phyloP scores from a whole-genome alignment of 2,113 vertebrate species.

The Panthera uncia region DNA sequence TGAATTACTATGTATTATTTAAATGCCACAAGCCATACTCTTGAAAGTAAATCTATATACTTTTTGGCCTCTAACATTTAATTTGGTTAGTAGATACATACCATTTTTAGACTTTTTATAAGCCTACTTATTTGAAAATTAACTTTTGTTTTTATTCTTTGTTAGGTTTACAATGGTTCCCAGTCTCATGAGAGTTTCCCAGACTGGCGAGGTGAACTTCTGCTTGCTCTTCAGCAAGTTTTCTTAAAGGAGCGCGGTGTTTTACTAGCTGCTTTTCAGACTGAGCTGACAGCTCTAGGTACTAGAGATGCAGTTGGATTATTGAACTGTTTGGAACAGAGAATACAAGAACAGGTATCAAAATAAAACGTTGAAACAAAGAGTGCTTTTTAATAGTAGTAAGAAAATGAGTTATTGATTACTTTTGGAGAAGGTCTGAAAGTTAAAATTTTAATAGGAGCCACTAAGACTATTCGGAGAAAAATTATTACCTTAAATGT shows the following conservation, averaged over 20 bases:
- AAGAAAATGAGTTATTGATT: background rate
- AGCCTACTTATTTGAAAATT: constrained; percentile 28
- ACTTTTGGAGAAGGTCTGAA: constrained; percentile 8
- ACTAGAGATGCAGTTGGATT: constrained; percentile 86
- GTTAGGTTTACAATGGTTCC: constrained; percentile 75
- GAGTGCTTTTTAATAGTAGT: background rate
- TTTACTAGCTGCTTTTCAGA: constrained; percentile 88
- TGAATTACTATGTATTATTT: constrained; percentile 19
- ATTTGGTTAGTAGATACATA: background rate
- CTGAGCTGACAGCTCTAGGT: constrained; percentile 87
- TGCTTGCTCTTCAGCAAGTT: constrained; percentile 90
- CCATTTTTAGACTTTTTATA: background rate
- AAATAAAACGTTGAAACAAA: constrained; percentile 35
- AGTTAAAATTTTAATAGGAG: constrained; percentile 20
- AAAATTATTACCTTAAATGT: constrained; percentile 17
- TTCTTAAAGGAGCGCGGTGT: constrained; percentile 89
- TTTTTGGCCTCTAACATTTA: background rate
- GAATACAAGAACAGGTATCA: constrained; percentile 92
- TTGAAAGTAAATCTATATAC: constrained; percentile 17
- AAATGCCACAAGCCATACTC: background rate
- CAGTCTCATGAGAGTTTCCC: constrained; percentile 73
- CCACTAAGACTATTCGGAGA: constrained; percentile 7
- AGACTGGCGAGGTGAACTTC: constrained; percentile 93
- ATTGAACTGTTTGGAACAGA: constrained; percentile 90
- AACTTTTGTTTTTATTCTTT: constrained; percentile 55